A percentile compares a stretch with the other conserved stretches of the same genome.
These are phyloP conservation scores for Actinostola sp. DNA, from an alignment of 92 coral and sea anemone genomes.

Conservation along the genomic window DNA sequence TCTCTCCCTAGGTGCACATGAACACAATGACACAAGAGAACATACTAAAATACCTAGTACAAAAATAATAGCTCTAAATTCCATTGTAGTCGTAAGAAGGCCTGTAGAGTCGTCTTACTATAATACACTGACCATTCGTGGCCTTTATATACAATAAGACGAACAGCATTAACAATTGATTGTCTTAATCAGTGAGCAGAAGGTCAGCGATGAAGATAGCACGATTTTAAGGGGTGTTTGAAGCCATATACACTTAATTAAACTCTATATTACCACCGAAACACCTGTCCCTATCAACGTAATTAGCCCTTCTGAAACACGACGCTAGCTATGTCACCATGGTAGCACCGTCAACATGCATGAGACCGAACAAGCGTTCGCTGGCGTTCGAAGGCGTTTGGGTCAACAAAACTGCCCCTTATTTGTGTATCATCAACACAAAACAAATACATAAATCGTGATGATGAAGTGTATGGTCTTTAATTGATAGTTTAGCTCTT, in stretches of 20 bases:
- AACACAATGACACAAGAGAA: not conserved
- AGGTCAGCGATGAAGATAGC: conserved; percentile 1
- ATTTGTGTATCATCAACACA: not conserved
- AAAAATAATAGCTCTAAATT: not conserved
- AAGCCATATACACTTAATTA: not conserved
- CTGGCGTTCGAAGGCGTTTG: no score
- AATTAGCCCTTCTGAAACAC: not conserved
- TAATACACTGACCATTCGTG: no score
- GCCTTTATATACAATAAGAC: not conserved
- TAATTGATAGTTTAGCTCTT: not conserved
- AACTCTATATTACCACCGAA: not conserved
- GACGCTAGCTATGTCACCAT: not conserved
- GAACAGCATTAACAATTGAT: not conserved
- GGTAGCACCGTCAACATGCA: not conserved
- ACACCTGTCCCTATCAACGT: not conserved
- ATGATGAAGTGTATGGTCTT: not conserved
- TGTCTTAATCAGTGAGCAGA: not conserved
- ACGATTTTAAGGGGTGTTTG: not conserved
- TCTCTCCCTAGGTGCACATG: not conserved
- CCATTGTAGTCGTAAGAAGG: not conserved
- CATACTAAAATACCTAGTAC: not conserved
- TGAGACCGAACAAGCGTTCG: not conserved
- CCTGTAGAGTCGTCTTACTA: not conserved
- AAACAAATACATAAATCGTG: not conserved
- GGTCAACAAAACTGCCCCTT: not conserved